Conservation (phyloP, 2,113 vertebrate species). For the Thunnus maccoyii region DNA sequence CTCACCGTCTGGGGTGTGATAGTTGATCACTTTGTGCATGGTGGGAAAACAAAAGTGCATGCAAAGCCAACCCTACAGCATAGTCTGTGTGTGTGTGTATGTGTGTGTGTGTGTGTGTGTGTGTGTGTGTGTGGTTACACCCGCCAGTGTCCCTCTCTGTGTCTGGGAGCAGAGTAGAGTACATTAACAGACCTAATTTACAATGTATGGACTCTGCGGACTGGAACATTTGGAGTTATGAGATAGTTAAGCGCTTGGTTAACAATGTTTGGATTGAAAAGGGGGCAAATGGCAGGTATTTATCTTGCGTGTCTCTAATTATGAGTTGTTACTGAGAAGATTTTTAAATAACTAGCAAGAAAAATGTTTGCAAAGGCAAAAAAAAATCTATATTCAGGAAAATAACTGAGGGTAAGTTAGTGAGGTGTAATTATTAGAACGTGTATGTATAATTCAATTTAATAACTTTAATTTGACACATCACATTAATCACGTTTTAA, state of each 20-base stretch:
- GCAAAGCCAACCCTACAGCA: constrained; percentile 48
- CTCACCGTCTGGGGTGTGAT: constrained; percentile 80
- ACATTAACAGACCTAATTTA: constrained; percentile 82
- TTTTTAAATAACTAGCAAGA: constrained; percentile 66
- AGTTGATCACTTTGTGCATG: constrained; percentile 83
- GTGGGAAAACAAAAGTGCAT: constrained; percentile 72
- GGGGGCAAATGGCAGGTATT: constrained; percentile 59
- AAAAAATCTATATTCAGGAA: constrained; percentile 13
- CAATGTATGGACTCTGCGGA: constrained; percentile 79
- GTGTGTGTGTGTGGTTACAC: constrained; percentile 57
- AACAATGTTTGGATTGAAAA: constrained; percentile 74
- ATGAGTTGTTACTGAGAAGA: constrained; percentile 68
- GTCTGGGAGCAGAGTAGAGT: constrained; percentile 63
- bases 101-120: constrained; percentile 21
- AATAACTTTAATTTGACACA: neutral
- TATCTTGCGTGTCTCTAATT: constrained; percentile 66
- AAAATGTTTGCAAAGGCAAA: constrained; percentile 32
- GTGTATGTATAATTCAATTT: neutral
- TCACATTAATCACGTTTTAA: constrained; percentile 7
- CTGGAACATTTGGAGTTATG: constrained; percentile 80
- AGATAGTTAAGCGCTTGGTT: constrained; percentile 81
- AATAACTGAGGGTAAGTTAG: constrained; percentile 4
- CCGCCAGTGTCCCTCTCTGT: constrained; percentile 63
- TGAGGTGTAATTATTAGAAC: neutral
- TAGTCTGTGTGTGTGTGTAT: neutral